Conservation (phyloP, 1,140 invertebrate genomes). For the Lepidurus couesii region DNA sequence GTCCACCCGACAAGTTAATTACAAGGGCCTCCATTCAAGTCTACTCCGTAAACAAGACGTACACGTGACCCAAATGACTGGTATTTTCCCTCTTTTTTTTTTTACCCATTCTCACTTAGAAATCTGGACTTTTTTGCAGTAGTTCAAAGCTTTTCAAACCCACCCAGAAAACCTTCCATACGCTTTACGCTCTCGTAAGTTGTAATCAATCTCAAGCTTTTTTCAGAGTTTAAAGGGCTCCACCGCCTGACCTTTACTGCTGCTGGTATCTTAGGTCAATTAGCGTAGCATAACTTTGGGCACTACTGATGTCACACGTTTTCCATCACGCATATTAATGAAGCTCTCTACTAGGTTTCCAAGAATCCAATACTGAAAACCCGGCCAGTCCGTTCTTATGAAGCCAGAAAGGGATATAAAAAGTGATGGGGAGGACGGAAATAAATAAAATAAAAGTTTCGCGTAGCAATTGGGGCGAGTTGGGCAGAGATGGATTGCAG, state of each 20-base stretch:
- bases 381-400: not conserved
- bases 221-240: not conserved
- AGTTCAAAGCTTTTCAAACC: not conserved
- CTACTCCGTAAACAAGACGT: not conserved
- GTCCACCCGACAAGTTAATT: not conserved
- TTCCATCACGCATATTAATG: not conserved
- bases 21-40: slow-evolving; percentile 4
- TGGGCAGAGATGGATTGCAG: not conserved
- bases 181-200: not conserved
- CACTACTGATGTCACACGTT: not conserved
- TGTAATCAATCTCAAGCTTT: not conserved
- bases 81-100: not conserved
- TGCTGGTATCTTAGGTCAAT: slow-evolving; percentile 3
- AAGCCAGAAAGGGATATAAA: not conserved
- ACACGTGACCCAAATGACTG: not conserved
- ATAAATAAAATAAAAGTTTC: too few species aligned
- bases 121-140: not conserved
- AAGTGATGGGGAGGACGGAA: too few species aligned
- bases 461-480: too few species aligned
- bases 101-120: not conserved
- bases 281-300: not conserved
- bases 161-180: not conserved
- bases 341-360: not conserved
- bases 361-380: not conserved
- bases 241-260: slow-evolving; percentile 7